Evolutionary conservation across 1,140 invertebrate species (phyloP).

Genomic region (Anastrepha ludens): DNA sequence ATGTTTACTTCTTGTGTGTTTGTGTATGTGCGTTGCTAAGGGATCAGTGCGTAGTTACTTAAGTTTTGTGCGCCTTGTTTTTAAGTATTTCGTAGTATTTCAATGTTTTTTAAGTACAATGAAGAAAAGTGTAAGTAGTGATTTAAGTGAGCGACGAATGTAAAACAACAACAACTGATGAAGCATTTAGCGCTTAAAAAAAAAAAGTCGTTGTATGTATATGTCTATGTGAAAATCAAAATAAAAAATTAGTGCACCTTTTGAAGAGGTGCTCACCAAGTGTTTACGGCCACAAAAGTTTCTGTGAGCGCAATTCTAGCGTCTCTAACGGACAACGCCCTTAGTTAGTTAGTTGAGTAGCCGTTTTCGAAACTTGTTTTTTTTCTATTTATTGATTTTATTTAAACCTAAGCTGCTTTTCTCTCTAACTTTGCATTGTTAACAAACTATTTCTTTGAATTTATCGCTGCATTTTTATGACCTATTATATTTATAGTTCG

Average conservation of each 20-base stretch:
- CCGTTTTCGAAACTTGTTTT: not conserved
- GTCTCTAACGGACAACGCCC: too few species aligned
- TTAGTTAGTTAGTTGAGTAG: too few species aligned
- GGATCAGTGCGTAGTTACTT: not conserved
- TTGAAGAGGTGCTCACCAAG: not conserved
- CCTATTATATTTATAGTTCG: not conserved
- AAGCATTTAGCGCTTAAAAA: not conserved
- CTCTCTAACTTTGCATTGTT: not conserved
- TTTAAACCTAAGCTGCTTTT: too few species aligned
- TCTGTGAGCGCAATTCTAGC: not conserved
- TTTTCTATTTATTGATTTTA: not conserved
- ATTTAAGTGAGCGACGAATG: not conserved
- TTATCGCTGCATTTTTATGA: not conserved
- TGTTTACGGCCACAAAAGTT: not conserved
- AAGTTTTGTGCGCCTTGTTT: not conserved
- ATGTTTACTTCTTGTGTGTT: not conserved
- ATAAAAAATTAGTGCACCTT: not conserved
- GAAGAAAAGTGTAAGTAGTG: not conserved
- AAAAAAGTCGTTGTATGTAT: not conserved
- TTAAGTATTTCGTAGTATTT: not conserved
- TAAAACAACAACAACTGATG: not conserved
- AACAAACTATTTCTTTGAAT: too few species aligned
- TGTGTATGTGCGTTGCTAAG: not conserved
- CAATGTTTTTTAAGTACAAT: not conserved
- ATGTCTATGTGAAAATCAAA: not conserved